phyloP scores from a whole-genome alignment of 2,797 vertebrate species.

The Perodicticus potto region DNA sequence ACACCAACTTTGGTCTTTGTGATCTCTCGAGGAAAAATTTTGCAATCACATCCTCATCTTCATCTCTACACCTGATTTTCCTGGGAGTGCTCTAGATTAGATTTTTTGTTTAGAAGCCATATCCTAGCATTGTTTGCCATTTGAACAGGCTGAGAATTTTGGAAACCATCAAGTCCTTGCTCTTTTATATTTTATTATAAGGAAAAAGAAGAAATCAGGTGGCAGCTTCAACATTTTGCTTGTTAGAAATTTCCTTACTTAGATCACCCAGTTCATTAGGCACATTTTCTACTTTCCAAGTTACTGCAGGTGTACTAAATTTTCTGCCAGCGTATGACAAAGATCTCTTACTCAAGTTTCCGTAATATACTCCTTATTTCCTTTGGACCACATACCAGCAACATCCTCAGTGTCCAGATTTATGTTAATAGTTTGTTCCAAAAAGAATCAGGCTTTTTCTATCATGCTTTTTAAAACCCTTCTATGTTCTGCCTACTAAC shows the following conservation, averaged over 20 bases:
- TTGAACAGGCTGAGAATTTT: background rate
- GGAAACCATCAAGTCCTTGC: background rate
- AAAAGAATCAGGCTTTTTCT: background rate
- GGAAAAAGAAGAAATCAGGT: background rate
- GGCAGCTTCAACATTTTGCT: background rate
- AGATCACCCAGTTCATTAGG: background rate
- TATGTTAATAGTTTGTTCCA: background rate
- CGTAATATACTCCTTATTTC: background rate
- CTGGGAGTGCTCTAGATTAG: background rate
- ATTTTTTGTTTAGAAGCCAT: constrained; percentile 1
- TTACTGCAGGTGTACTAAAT: background rate
- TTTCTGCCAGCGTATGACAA: background rate
- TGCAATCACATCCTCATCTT: background rate
- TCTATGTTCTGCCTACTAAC: background rate
- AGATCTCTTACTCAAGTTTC: background rate
- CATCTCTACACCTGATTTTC: background rate
- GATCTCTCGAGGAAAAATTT: background rate
- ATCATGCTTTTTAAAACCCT: background rate
- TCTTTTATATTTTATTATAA: background rate
- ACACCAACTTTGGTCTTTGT: constrained; percentile 25
- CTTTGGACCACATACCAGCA: background rate
- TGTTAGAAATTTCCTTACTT: background rate
- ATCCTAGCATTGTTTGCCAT: background rate
- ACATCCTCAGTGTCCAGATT: background rate
- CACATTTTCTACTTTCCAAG: background rate